phyloP scores from a whole-genome alignment of 2,113 vertebrate species.

The Dromaius novaehollandiae region DNA sequence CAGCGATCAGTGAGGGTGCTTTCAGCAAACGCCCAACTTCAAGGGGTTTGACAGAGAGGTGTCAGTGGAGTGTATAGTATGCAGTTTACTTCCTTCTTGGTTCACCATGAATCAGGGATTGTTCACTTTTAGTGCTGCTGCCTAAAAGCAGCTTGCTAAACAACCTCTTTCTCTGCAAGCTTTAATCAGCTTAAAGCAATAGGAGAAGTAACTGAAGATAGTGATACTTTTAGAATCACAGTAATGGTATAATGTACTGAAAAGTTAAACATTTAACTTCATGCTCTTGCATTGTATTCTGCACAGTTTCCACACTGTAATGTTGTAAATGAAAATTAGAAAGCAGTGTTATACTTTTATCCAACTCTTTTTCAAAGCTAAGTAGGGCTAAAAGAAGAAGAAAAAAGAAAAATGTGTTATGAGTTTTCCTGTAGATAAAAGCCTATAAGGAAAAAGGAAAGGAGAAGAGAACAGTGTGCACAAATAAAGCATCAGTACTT shows the following conservation, averaged over 20 bases:
- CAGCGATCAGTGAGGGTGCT: not conserved
- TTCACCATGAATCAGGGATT: not conserved
- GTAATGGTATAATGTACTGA: not conserved
- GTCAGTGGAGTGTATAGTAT: not conserved
- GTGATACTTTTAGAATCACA: not conserved
- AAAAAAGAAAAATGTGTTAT: not conserved
- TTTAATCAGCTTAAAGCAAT: not conserved
- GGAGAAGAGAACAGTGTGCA: not conserved
- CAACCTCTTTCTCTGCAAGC: not conserved
- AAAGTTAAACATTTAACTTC: not conserved
- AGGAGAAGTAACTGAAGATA: not conserved
- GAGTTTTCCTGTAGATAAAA: not conserved
- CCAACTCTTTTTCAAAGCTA: not conserved
- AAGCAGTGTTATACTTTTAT: not conserved
- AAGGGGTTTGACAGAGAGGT: not conserved
- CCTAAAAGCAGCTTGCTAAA: not conserved
- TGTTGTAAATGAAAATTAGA: not conserved
- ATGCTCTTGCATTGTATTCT: not conserved
- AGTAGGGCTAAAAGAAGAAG: not conserved
- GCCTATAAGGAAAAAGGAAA: not conserved
- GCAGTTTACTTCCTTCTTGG: not conserved
- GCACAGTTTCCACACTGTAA: not conserved
- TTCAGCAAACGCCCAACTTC: not conserved
- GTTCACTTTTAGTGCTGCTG: not conserved
- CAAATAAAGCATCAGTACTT: not conserved